Evolutionary conservation across 1,140 invertebrate genomes (phyloP).

Genomic region (Carcinoscorpius rotundicauda): DNA sequence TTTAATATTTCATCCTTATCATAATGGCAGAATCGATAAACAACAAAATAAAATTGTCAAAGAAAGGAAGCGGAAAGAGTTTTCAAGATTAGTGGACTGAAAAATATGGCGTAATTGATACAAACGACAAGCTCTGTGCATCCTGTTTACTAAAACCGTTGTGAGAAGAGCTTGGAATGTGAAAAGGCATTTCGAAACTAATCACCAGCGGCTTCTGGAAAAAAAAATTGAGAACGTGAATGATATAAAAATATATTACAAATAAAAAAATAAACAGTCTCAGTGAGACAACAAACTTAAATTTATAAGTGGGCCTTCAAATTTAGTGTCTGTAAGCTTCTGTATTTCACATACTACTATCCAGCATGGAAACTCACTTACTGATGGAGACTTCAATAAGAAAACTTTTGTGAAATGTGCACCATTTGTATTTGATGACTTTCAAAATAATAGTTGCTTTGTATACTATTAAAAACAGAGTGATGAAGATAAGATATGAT

Average conservation of each 20-base stretch:
- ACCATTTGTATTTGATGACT: neutral
- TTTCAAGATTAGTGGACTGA: too few species aligned
- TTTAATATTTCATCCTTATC: too few species aligned
- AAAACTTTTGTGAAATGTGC: constrained; percentile 1
- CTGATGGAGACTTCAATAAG: neutral
- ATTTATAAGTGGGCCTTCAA: neutral
- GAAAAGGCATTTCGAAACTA: neutral
- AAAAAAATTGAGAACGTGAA: neutral
- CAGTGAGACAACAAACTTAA: neutral
- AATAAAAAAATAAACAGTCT: neutral
- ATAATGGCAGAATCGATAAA: too few species aligned
- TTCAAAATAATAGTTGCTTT: neutral
- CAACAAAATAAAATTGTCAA: too few species aligned
- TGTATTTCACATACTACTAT: neutral
- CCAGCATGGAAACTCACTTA: neutral
- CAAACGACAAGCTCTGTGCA: neutral
- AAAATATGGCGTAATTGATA: too few species aligned
- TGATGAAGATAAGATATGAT: neutral
- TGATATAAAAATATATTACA: neutral
- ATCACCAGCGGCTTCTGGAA: neutral
- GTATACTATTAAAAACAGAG: neutral
- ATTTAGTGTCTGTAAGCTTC: constrained; percentile 1
- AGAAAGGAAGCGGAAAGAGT: too few species aligned
- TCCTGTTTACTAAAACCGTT: neutral
- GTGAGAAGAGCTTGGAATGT: neutral